Base-by-base conservation (phyloP, 2,113 vertebrate species). In the Pomatostomus ruficeps region DNA sequence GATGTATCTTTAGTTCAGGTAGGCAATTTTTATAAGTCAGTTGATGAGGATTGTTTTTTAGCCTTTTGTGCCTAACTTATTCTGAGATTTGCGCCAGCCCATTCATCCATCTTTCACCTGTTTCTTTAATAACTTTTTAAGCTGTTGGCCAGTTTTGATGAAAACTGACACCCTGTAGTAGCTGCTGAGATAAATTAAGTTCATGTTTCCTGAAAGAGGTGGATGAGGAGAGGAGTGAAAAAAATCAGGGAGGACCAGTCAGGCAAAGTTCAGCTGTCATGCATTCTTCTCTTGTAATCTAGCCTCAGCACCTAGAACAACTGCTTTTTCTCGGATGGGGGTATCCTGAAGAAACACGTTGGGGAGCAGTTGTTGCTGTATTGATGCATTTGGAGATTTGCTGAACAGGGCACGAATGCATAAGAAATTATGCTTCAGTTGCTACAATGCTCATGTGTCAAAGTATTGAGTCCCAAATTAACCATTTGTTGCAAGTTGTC, bases 121-220 rank as follows among this genome's bases (percentile, higher is more conserved):
- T 68, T 72, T 52, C 57, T 85, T 85, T 72, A 93, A 78, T 93
- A 85, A 85, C 52, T 75, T 91, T 63, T 82, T 57, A 94, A 93
- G 45, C 66, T 94, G 31, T 89, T 94, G 85, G 18, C 66, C 81
- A 79, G 42, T 95, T 94, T 88, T 3, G 4, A 28, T 88, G 66
- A 72, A 93, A 91, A 68, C 45, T 88, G 61, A 68, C 57, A 75
- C 28, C 5, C 24, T 3, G 0, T 85, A 26, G 36, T 85, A 75
- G 61, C 31, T 91, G 35, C 73, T 94, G 77, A 78, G 77, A 55
- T 85, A 89, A 91, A 87, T 85, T 71, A 75, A 75, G 52, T 87
- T 94, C 40, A 23, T 67, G 8, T 91, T 94, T 95, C 51, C 65
- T 87, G 61, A 74, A 94, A 92, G 76, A 70, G 9, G 45, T 58